These are phyloP conservation scores for Noctua janthina DNA, from an alignment of 2,888 invertebrate species.

Conservation along the genomic window DNA sequence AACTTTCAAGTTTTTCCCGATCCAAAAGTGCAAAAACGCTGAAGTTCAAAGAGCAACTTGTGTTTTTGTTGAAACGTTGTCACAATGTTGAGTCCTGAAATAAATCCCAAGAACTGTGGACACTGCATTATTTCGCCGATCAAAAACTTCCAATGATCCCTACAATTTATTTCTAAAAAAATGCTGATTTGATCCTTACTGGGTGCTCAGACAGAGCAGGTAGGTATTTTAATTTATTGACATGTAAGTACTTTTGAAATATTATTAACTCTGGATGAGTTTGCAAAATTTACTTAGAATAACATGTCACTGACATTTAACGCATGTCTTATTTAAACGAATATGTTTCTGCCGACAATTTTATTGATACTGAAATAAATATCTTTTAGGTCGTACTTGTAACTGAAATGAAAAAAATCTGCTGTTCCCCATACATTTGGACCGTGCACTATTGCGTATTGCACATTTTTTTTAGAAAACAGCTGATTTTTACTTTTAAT, in stretches of 20 bases:
- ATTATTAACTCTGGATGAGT: background rate
- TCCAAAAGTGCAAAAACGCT: background rate
- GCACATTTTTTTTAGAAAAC: too few relatives aligned
- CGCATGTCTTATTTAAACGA: background rate
- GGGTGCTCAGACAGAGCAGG: constrained; percentile 22
- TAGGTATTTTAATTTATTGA: constrained; percentile 44
- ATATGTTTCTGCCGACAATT: background rate
- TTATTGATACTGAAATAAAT: background rate
- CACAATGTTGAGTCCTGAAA: constrained; percentile 6
- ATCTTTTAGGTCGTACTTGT: too few relatives aligned
- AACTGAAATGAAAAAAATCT: too few relatives aligned
- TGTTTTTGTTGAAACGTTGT: background rate
- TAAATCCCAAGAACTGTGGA: background rate
- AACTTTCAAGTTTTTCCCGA: background rate
- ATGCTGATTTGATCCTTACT: constrained; percentile 76
- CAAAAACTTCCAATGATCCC: constrained; percentile 56
- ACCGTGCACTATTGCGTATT: too few relatives aligned
- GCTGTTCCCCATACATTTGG: too few relatives aligned
- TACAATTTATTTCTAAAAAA: constrained; percentile 78
- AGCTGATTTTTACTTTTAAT: too few relatives aligned
- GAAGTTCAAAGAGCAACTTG: too few relatives aligned
- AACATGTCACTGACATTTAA: background rate
- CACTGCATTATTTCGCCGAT: constrained; percentile 19
- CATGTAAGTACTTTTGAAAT: constrained; percentile 3
- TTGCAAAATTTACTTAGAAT: background rate